A percentile compares a stretch with the other conserved stretches of the same genome.
Conservation (phyloP, 2,113 vertebrate genomes). For the Cinclus cinclus region DNA sequence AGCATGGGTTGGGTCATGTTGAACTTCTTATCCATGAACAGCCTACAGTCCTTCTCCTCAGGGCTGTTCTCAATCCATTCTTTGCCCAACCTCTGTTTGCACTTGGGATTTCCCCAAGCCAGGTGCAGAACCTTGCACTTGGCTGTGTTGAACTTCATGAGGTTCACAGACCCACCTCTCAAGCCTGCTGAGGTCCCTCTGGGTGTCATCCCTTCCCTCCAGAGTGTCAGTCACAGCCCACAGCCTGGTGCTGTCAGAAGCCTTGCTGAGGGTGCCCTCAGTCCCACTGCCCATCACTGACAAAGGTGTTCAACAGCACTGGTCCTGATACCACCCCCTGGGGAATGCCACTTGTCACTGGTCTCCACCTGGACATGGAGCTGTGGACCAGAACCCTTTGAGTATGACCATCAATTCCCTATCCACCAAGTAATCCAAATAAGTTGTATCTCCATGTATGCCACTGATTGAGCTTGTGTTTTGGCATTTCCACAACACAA, state of each 20-base stretch:
- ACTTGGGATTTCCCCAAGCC: neutral
- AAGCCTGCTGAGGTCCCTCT: neutral
- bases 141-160: neutral
- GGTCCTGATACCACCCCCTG: neutral
- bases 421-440: neutral
- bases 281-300: neutral
- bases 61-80: neutral
- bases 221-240: neutral
- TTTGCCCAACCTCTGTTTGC: neutral
- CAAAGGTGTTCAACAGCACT: neutral
- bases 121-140: neutral
- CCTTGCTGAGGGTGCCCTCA: neutral
- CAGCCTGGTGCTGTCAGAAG: neutral
- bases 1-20: neutral
- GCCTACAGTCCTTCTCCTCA: neutral
- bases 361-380: neutral
- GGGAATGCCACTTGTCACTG: neutral
- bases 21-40: neutral
- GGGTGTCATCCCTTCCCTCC: neutral
- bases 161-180: neutral
- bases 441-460: fast-evolving
- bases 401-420: neutral
- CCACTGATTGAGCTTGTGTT: neutral
- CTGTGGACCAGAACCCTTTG: fast-evolving
- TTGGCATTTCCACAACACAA: fast-evolving